Conservation (phyloP, 2,888 invertebrate species). For the Pammene aurita region DNA sequence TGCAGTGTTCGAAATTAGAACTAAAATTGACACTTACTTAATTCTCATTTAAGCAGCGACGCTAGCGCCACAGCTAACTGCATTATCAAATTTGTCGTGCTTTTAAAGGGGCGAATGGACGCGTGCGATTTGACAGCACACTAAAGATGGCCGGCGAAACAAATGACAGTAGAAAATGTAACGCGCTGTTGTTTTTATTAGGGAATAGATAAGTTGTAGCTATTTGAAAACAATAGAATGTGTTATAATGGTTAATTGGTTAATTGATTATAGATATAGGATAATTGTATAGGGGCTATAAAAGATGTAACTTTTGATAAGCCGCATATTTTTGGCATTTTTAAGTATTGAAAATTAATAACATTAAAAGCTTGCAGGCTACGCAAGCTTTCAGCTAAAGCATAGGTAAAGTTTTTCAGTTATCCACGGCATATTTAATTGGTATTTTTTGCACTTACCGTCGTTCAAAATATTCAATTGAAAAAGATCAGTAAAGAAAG, state of each 20-base stretch:
- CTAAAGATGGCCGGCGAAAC: constrained; percentile 29
- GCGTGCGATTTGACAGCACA: constrained; percentile 36
- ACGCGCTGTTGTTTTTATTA: constrained; percentile 19
- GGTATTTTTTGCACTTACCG: too few relatives aligned
- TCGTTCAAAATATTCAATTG: too few relatives aligned
- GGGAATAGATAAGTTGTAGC: constrained; percentile 14
- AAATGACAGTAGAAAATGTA: constrained; percentile 31
- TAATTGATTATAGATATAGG: not conserved
- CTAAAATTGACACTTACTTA: constrained; percentile 8
- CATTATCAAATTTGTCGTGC: constrained; percentile 16
- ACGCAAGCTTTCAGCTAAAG: too few relatives aligned
- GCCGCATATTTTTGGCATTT: too few relatives aligned
- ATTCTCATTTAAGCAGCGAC: not conserved
- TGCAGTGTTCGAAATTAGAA: constrained; percentile 9
- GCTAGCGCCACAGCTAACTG: constrained; percentile 2
- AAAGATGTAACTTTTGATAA: too few relatives aligned
- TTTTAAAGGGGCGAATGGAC: constrained; percentile 28
- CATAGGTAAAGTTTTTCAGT: too few relatives aligned
- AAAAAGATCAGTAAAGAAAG: too few relatives aligned
- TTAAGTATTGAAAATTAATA: too few relatives aligned
- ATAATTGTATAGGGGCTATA: constrained; percentile 3
- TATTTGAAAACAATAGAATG: constrained; percentile 21
- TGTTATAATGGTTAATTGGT: not conserved
- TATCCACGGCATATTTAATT: too few relatives aligned
- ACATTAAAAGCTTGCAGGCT: too few relatives aligned